Evolutionary conservation across 2,888 invertebrate species (phyloP), one percentile per base, ranked within the genome.

Genomic region (Sturmia bella): DNA sequence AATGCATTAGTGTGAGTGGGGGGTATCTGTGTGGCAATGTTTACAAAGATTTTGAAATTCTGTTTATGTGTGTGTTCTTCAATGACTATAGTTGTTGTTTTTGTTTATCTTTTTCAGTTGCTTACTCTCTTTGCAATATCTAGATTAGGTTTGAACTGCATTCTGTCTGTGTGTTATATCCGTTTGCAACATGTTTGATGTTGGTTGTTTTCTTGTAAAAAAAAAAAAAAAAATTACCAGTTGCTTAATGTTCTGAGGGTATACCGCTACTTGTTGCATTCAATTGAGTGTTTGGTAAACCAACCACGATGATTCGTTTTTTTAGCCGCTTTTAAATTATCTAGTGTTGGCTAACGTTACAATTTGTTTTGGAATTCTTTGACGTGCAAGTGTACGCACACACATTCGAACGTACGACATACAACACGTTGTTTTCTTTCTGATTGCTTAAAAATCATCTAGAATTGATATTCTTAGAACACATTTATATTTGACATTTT

Each of bases 171-270:
- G n/a, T 61, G 50, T 59, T 48, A 21, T 63, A 24, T 24, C 21
- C 24, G 39, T 21, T 54, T 39, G 17, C 73, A 74, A 74, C 79
- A 73, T 74, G 79, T 79, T 61, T 12, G 73, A 74, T 68, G 61
- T 54, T 54, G 66, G 4, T 1, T 54, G 50, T 13, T 12, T 43
- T 77, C n/a, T 11, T 45, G 5, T 37, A 9, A 24, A 15, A 41
- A 17, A 11, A 27, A 24, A 9, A 24, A 15, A 41, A 17, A 11
- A 27, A 24, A 24, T 70, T 27, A 57, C 48, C 17, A 57, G 70
- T 78, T 78, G 66, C 66, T 68, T 52, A 21, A 13, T 64, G 24
- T 68, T 61, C 32, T 52, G 68, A 37, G 5, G 5, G 17, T 24
- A 32, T 13, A 12, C 48, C 13, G 43, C 78, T 61, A 59, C 59